Conservation (phyloP, 2,797 vertebrate genomes). For the Eidolon dupreanum region DNA sequence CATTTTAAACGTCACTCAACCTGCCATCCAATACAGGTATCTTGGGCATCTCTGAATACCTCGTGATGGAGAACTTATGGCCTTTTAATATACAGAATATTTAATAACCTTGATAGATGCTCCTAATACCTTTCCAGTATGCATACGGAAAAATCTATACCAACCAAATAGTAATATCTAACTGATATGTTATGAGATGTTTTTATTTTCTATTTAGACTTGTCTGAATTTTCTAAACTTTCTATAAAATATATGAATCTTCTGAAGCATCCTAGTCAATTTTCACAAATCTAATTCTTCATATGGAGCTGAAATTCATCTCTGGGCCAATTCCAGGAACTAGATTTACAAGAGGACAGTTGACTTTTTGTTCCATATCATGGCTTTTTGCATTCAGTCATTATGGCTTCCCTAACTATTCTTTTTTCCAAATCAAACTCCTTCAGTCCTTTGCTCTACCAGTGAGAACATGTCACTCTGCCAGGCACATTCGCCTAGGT, state of each 20-base stretch:
- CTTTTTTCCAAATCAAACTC: neutral
- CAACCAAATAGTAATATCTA: neutral
- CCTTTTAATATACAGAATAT: neutral
- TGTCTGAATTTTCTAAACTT: neutral
- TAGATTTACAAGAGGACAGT: neutral
- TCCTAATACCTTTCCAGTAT: neutral
- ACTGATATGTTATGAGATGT: neutral
- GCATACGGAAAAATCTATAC: neutral
- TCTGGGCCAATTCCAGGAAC: neutral
- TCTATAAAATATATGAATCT: neutral
- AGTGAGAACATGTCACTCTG: accelerated
- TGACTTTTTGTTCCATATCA: neutral
- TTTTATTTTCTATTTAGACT: conserved; percentile 51
- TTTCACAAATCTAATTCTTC: neutral
- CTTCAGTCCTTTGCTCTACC: no score
- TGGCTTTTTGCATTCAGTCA: neutral
- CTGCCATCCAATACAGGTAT: neutral
- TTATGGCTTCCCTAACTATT: neutral
- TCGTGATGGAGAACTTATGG: neutral
- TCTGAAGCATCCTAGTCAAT: conserved; percentile 9
- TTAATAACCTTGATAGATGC: neutral
- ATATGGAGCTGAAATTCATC: neutral
- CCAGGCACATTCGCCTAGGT: no score
- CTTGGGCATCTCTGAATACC: neutral
- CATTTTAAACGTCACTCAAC: neutral